Evolutionary conservation across 2,113 vertebrate genomes (phyloP), one percentile per base, ranked within the genome.

Genomic region (Atractosteus spatula): DNA sequence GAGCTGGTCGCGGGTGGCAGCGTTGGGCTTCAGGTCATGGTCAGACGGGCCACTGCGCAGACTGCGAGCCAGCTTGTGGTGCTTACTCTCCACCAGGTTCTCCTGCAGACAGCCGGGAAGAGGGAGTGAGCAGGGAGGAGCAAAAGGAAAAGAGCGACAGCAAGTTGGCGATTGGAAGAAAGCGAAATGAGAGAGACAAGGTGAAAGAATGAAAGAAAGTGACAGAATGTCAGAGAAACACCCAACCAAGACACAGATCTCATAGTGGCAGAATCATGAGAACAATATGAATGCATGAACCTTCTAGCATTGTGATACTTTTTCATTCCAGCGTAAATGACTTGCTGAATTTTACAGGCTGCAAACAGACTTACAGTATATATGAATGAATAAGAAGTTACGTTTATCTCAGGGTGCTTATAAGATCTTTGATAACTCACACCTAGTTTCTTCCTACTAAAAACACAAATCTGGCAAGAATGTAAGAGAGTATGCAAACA

Each of bases 71-170:
- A 99, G 92, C 76, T 98, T 99, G 86, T 99, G 97, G 76, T 99
- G 97, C 75, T 99, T 99, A 77, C 97, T 99, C 81, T 99, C 97
- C 72, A 99, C 97, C 84, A 99, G 89, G 83, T 99, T 99, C 84
- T 99, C 97, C 97, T 99, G 74, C 79, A 0, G 51, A 51, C 11
- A 41, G 3, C 51, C 73, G 65, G 73, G 29, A 5, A 41, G 10
- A 65, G 51, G 61, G 59, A 71, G 57, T 16, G 4, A 59, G 57
- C 16, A 68, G 43, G 59, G 41, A 12, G 14, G 13, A 55, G 12
- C 29, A 29, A 2, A 29, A 29, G 1, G 29, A 29, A 29, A 2
- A 29, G 29, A 29, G 29, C 29, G 29, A 29, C 29, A 29, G 29
- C 29, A 29, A 29, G 29, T 29, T 29, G 29, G 29, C 29, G 29